Evolutionary conservation across 2,113 vertebrate species (phyloP).

Genomic region (Orcinus orca): DNA sequence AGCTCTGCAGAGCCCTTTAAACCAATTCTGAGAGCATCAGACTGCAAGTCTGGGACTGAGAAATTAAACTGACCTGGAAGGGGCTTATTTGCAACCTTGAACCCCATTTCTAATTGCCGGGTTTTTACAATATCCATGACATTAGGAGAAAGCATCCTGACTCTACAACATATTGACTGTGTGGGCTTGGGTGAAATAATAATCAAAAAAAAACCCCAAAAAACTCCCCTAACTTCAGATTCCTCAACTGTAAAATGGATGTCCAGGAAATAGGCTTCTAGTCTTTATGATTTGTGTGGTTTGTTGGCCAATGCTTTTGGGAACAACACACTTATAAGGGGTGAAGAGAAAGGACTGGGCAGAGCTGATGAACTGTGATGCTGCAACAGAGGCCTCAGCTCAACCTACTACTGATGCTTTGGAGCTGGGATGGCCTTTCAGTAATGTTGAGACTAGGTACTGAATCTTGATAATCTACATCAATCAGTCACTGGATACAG

Average conservation of each 20-base stretch:
- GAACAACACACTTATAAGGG: background rate
- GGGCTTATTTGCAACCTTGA: background rate
- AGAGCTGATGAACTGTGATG: background rate
- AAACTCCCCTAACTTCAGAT: background rate
- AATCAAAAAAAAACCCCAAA: background rate
- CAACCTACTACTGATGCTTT: background rate
- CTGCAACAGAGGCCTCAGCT: background rate
- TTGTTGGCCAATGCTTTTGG: background rate
- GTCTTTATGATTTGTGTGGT: background rate
- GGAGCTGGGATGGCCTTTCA: too few species aligned
- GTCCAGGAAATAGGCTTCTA: background rate
- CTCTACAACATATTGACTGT: background rate
- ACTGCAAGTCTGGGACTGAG: background rate
- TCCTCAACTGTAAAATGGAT: background rate
- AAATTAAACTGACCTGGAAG: background rate
- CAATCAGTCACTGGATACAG: background rate
- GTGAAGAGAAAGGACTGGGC: background rate
- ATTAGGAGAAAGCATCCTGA: background rate
- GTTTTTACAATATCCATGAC: background rate
- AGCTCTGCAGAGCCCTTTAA: background rate
- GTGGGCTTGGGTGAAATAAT: background rate
- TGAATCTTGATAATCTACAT: background rate
- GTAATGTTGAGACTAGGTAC: background rate
- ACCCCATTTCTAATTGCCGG: background rate
- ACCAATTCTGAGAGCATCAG: background rate